Evolutionary conservation across 2,888 invertebrate species (phyloP), one percentile per base, ranked within the genome.

Genomic region (Tethea ocularis): DNA sequence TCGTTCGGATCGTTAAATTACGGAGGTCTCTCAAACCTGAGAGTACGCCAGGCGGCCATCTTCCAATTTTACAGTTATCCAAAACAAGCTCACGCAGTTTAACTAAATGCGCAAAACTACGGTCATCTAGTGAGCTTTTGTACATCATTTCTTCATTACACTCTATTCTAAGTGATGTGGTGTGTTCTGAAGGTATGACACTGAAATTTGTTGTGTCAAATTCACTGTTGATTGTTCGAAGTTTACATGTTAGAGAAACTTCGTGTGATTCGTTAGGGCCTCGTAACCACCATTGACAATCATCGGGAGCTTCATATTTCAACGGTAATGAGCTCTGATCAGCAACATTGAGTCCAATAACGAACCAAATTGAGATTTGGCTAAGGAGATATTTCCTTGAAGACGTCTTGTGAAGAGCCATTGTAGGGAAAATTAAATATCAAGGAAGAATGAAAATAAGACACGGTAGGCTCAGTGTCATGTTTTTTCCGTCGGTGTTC

Each of bases 171-270:
- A 97, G 88, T 6, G 96, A 96, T 26, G 96, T 96, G 22, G 97
- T 97, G 81, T 97, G 96, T 80, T 97, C 97, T 15, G 96, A 95
- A 53, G 97, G 97, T 64, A 97, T 97, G 58, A 97, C 96, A 89
- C 96, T 97, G 82, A 97, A 97, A 89, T 97, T 97, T 38, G 97
- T 98, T 67, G 96, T 96, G 87, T 96, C 97, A 83, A 96, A 97
- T 85, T 97, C 97, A 93, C 97, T 97, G 89, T 97, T 97, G 80
- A 97, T 96, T 57, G 97, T 96, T 74, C 97, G 94, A 77, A 97
- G 94, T 88, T 96, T 95, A 90, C 97, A 96, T 64, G 95, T 95
- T 67, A 97, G 94, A 20, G 96, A 95, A 65, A 97, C 96, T 89
- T 97, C 96, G 74, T 96, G 95, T 68, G 93, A 93, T 73, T 89